These are phyloP conservation scores for Oreochromis tanganicae DNA, from an alignment of 2,113 vertebrate species.

Conservation along the genomic window DNA sequence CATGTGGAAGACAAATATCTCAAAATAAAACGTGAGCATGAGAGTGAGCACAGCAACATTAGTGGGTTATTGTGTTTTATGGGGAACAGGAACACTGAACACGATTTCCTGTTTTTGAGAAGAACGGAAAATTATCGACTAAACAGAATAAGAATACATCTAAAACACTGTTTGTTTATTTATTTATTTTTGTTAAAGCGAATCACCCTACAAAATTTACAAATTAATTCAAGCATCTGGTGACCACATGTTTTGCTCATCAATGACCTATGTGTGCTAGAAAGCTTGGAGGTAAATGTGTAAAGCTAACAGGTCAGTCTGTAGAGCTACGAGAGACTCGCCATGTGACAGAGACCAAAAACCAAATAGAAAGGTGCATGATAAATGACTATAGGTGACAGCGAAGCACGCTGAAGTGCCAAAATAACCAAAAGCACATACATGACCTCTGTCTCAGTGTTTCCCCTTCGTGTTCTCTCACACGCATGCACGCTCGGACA, in stretches of 20 bases:
- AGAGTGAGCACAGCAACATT: not conserved
- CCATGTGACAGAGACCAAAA: constrained; percentile 7
- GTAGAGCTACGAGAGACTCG: not conserved
- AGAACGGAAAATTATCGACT: constrained; percentile 1
- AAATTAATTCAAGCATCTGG: constrained; percentile 39
- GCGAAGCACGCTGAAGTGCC: constrained; percentile 1
- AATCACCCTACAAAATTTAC: not conserved
- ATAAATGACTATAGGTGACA: constrained; percentile 27
- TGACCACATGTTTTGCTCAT: constrained; percentile 33
- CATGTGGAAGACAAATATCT: not conserved
- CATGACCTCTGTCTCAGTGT: constrained; percentile 37
- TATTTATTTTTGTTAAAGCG: not conserved
- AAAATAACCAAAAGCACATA: constrained; percentile 50
- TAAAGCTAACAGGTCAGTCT: not conserved
- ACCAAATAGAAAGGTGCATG: constrained; percentile 15
- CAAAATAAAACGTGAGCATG: not conserved
- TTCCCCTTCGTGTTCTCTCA: not conserved
- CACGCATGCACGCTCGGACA: not conserved
- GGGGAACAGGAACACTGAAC: not conserved
- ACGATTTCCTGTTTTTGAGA: constrained; percentile 7
- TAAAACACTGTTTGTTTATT: not conserved
- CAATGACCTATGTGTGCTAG: constrained; percentile 9
- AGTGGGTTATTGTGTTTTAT: not conserved
- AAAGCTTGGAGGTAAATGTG: not conserved
- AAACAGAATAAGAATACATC: not conserved